phyloP scores from a whole-genome alignment of 2,113 vertebrate species.

The Tinamus guttatus region DNA sequence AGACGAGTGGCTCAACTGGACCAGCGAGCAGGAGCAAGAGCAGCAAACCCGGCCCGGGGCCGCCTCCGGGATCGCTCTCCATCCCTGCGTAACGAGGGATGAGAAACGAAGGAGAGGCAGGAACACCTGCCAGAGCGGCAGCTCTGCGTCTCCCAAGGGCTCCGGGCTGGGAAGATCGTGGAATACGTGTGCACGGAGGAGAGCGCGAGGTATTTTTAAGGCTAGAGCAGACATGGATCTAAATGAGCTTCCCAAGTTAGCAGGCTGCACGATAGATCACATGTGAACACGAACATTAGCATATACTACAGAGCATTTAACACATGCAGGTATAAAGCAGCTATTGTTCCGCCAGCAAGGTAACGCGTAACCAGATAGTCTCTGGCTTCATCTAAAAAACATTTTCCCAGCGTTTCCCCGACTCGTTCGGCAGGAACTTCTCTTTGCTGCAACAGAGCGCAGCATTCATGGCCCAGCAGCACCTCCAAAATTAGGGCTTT shows the following conservation, averaged over 20 bases:
- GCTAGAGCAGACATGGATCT: neutral
- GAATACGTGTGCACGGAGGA: neutral
- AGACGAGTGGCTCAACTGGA: neutral
- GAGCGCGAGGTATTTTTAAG: neutral
- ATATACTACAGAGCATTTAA: neutral
- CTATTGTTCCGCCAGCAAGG: conserved; percentile 53
- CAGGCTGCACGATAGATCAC: neutral
- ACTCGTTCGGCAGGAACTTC: neutral
- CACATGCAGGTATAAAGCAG: neutral
- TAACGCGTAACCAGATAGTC: conserved; percentile 57
- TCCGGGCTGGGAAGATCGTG: neutral
- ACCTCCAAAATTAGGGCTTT: neutral
- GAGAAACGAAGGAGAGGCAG: neutral
- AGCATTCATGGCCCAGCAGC: neutral
- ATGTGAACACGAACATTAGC: neutral
- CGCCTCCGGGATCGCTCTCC: neutral
- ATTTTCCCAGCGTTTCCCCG: conserved; percentile 32
- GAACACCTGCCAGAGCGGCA: neutral
- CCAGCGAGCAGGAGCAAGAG: neutral
- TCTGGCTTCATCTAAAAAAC: conserved; percentile 28
- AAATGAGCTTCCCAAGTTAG: neutral
- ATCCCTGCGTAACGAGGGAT: accelerated
- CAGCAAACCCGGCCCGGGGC: neutral
- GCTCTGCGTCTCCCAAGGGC: neutral
- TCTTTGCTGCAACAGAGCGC: neutral